Percentiles rank a stretch among this genome's conserved stretches.
Evolutionary conservation across 1,140 invertebrate genomes (phyloP).

Genomic region (Ganaspis sp.): DNA sequence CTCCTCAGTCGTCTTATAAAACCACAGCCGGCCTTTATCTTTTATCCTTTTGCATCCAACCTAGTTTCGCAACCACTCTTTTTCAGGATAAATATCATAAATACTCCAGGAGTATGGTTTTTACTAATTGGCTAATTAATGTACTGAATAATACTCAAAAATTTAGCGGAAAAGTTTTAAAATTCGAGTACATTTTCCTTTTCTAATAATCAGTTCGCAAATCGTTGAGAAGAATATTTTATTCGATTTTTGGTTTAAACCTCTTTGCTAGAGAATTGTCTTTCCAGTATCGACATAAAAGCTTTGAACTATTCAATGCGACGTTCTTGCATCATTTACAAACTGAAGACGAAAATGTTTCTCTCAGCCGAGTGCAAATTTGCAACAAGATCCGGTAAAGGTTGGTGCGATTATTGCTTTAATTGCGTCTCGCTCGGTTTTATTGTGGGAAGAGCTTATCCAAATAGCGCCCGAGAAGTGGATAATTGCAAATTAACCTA

Average conservation of each 20-base stretch:
- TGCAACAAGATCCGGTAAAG: conserved; percentile 34
- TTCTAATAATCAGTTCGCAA: no score
- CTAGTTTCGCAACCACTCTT: conserved; percentile 7
- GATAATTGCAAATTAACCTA: conserved; percentile 63
- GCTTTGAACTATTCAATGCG: neutral
- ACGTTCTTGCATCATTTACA: conserved; percentile 1
- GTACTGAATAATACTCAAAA: neutral
- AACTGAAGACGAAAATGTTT: neutral
- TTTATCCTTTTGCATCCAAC: conserved; percentile 32
- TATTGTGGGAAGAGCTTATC: conserved; percentile 47
- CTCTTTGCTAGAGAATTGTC: no score
- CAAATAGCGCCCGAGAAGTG: conserved; percentile 50
- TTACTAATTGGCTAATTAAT: conserved; percentile 47
- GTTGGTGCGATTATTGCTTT: conserved; percentile 44
- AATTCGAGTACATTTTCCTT: no score
- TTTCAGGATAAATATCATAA: conserved; percentile 26
- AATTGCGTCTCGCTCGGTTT: conserved; percentile 40
- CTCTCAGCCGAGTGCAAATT: neutral
- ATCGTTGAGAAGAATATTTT: no score
- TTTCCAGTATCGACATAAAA: neutral
- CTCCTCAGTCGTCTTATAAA: conserved; percentile 53
- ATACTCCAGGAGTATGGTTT: conserved; percentile 47
- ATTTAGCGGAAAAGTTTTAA: no score
- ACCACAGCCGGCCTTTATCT: conserved; percentile 46
- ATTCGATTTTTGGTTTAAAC: no score